Conservation (phyloP, 1,140 invertebrate species). For the Scaptomyza graminum region DNA sequence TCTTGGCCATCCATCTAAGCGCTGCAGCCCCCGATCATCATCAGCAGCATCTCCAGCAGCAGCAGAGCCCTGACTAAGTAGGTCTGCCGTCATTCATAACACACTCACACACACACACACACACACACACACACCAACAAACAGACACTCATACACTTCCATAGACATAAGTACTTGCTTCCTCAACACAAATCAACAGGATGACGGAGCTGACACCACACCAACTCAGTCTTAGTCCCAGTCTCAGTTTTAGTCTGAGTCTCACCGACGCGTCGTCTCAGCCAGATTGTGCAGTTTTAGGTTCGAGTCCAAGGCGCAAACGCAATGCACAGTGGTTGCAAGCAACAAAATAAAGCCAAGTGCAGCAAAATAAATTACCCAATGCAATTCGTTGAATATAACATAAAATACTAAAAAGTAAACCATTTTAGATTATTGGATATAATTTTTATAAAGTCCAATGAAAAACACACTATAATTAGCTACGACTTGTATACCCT, state of each 20-base stretch:
- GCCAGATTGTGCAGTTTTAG: conserved; percentile 2
- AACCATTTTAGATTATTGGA: too few relatives aligned
- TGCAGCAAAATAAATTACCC: too few relatives aligned
- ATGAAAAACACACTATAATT: too few relatives aligned
- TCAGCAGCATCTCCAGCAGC: conserved; percentile 36
- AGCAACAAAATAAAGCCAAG: too few relatives aligned
- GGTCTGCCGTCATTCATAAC: conserved; percentile 58
- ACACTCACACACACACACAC: conserved; percentile 18
- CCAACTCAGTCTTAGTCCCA: conserved; percentile 14
- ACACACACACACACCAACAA: not conserved
- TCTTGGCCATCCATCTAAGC: conserved; percentile 63
- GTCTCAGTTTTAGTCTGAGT: not conserved
- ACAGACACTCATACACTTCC: not conserved
- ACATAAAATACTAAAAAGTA: too few relatives aligned
- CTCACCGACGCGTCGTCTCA: conserved; percentile 4
- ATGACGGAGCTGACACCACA: conserved; percentile 72
- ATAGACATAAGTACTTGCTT: conserved; percentile 73
- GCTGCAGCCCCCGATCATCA: conserved; percentile 29
- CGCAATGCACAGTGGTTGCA: conserved; percentile 22
- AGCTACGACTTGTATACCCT: too few relatives aligned
- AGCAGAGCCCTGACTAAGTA: conserved; percentile 59
- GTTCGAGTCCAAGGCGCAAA: not conserved
- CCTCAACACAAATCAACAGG: conserved; percentile 77
- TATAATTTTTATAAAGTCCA: too few relatives aligned
- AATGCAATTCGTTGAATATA: too few relatives aligned